Percentiles rank a stretch among this genome's conserved stretches.
Conservation (phyloP, 2,888 invertebrate genomes). For the Baccha elongata region DNA sequence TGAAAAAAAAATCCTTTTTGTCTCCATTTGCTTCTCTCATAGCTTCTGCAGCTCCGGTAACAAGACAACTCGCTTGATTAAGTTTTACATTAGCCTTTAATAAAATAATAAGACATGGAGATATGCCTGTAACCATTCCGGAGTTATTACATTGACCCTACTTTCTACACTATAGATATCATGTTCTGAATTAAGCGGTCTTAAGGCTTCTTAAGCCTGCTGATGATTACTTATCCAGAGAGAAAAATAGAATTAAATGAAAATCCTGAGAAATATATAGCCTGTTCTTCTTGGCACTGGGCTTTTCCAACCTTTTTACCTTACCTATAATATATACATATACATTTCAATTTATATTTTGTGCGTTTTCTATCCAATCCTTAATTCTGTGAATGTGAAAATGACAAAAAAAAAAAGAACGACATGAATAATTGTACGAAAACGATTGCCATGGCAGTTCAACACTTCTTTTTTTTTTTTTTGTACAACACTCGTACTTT, state of each 20-base stretch:
- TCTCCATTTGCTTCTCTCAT: no score
- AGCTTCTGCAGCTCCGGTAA: no score
- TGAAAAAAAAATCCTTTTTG: no score
- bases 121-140: background rate
- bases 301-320: conserved; percentile 1
- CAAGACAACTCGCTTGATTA: no score
- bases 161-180: background rate
- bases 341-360: background rate
- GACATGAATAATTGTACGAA: conserved; percentile 58
- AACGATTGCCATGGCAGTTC: conserved; percentile 49
- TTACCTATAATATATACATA: background rate
- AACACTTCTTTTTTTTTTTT: conserved; percentile 32
- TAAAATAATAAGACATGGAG: no score
- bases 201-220: background rate
- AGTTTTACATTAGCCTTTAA: no score
- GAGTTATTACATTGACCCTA: background rate
- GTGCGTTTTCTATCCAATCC: conserved; percentile 14
- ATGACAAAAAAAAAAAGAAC: conserved; percentile 21
- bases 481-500: conserved; percentile 13
- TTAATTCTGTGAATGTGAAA: background rate
- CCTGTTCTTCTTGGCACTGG: conserved; percentile 46
- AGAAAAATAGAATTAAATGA: conserved; percentile 53
- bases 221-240: conserved; percentile 6
- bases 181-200: background rate
- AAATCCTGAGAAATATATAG: conserved; percentile 38